These are phyloP conservation scores for Chondrosia reniformis DNA, from an alignment of 37 sponge, comb jelly and placozoan species.

Conservation along the genomic window DNA sequence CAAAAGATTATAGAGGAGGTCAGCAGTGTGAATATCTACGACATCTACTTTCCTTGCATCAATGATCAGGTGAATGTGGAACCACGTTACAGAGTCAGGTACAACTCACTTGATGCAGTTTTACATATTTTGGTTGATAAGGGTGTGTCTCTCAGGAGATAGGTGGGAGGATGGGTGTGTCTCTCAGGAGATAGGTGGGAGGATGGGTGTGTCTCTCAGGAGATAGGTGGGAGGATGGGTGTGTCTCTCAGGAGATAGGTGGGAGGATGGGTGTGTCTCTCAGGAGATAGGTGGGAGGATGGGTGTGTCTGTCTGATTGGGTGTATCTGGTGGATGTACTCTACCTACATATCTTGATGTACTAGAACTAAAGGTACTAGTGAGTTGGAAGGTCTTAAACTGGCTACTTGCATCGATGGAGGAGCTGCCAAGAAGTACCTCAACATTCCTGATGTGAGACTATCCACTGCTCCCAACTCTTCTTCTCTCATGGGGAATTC, in stretches of 20 bases:
- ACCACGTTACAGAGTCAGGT: neutral
- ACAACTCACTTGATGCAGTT: neutral
- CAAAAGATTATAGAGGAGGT: conserved; percentile 30
- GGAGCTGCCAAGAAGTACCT: conserved; percentile 44
- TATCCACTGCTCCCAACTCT: neutral
- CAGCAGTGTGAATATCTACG: conserved; percentile 60
- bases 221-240: neutral
- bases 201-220: neutral
- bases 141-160: neutral
- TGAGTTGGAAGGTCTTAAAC: conserved; percentile 11
- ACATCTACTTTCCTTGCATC: conserved; percentile 56
- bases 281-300: neutral
- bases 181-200: neutral
- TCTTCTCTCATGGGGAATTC: neutral
- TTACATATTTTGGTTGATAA: neutral
- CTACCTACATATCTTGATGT: neutral
- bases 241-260: no score
- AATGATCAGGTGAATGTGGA: neutral
- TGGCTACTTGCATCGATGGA: conserved; percentile 57
- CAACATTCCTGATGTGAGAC: conserved; percentile 37
- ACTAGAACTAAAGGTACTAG: neutral
- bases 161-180: neutral
- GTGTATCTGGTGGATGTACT: no score
- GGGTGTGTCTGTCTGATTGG: neutral
- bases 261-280: no score